Conservation (phyloP, 1,140 invertebrate genomes). For the Drosophila albomicans region DNA sequence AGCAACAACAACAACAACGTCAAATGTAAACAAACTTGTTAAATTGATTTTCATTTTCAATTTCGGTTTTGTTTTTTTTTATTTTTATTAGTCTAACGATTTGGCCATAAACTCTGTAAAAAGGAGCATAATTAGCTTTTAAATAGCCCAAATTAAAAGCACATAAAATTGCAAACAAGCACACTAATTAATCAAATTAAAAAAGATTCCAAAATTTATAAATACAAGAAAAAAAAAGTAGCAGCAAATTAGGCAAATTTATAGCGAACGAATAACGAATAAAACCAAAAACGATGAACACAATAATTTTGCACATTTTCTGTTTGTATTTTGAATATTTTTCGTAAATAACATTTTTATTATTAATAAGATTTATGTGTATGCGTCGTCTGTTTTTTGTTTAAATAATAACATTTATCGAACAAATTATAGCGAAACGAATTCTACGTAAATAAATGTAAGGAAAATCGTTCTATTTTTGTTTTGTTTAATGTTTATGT, state of each 20-base stretch:
- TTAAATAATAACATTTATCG: slow-evolving; percentile 48
- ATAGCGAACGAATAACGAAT: slow-evolving; percentile 21
- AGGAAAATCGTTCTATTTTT: slow-evolving; percentile 30
- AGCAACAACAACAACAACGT: slow-evolving; percentile 22
- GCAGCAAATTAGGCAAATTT: slow-evolving; percentile 9
- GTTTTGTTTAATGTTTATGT: slow-evolving; percentile 8
- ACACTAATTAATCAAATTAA: slow-evolving; percentile 39
- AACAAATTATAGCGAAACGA: slow-evolving; percentile 42
- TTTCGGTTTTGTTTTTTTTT: slow-evolving; percentile 11
- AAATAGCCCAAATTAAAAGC: slow-evolving; percentile 23
- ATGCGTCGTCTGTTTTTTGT: slow-evolving; percentile 25
- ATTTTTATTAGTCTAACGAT: slow-evolving; percentile 52
- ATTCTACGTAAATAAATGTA: slow-evolving; percentile 48
- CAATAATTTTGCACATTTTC: slow-evolving; percentile 44
- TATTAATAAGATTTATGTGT: slow-evolving; percentile 48
- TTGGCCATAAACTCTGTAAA: slow-evolving; percentile 12
- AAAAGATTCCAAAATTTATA: slow-evolving; percentile 29
- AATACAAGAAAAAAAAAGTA: slow-evolving; percentile 21
- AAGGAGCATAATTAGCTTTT: slow-evolving; percentile 25
- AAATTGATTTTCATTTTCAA: slow-evolving; percentile 16
- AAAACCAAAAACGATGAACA: slow-evolving; percentile 39
- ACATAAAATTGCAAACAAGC: slow-evolving; percentile 20
- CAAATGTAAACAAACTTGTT: slow-evolving; percentile 22
- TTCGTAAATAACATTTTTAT: slow-evolving; percentile 71
- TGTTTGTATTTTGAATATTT: slow-evolving; percentile 23